Conservation (phyloP, 2,797 vertebrate genomes). For the Carcharodon carcharias region DNA sequence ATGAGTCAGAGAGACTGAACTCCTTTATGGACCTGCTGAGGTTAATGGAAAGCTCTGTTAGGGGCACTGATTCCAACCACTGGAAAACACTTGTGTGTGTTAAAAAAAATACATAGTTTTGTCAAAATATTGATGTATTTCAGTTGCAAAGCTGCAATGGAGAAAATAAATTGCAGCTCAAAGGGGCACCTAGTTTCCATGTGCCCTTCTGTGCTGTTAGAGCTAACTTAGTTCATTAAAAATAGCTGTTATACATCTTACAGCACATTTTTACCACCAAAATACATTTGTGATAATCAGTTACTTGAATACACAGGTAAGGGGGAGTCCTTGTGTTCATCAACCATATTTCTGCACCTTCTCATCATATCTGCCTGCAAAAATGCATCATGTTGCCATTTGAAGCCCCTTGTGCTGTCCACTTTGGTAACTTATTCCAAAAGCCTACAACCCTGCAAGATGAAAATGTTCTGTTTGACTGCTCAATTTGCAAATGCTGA, state of each 20-base stretch:
- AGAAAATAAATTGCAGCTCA: neutral
- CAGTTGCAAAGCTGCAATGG: neutral
- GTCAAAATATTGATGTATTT: neutral
- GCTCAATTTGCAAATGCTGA: neutral
- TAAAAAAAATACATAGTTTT: neutral
- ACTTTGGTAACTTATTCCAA: neutral
- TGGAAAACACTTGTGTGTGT: neutral
- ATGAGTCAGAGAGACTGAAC: neutral
- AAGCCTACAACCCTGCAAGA: neutral
- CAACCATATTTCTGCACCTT: neutral
- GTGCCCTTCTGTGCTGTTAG: neutral
- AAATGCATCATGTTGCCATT: neutral
- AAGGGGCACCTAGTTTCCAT: neutral
- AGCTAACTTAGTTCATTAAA: neutral
- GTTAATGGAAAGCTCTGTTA: neutral
- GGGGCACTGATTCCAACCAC: neutral
- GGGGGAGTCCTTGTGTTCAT: neutral
- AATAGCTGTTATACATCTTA: neutral
- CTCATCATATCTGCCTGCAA: neutral
- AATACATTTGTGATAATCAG: neutral
- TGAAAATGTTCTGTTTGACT: neutral
- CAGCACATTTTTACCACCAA: neutral
- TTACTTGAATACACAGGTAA: neutral
- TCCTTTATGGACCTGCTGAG: neutral
- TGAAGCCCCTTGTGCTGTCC: neutral